Evolutionary conservation across 2,888 invertebrate genomes (phyloP).

Genomic region (Thumatha senex): DNA sequence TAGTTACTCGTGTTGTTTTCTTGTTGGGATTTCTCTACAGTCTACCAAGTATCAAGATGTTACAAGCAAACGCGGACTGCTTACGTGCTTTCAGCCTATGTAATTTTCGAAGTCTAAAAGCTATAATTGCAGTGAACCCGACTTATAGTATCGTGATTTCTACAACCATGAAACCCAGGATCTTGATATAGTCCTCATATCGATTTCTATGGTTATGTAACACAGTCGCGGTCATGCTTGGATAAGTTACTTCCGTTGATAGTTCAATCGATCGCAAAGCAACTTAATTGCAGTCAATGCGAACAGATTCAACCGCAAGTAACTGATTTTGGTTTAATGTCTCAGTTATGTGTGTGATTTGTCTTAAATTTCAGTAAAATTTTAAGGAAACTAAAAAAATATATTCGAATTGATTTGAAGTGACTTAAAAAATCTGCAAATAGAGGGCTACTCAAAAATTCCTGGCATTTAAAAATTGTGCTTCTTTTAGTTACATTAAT

Average conservation of each 20-base stretch:
- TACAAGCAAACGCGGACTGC: slow-evolving; percentile 8
- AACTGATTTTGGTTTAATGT: not conserved
- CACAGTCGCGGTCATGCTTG: not conserved
- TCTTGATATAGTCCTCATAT: slow-evolving; percentile 3
- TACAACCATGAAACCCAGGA: slow-evolving; percentile 1
- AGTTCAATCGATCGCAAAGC: not conserved
- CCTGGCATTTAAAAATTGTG: too few relatives aligned
- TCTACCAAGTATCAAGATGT: slow-evolving; percentile 15
- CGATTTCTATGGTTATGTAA: slow-evolving; percentile 1
- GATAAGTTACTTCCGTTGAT: slow-evolving; percentile 3
- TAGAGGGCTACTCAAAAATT: too few relatives aligned
- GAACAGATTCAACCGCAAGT: not conserved
- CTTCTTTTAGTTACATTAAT: too few relatives aligned
- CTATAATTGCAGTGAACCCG: not conserved
- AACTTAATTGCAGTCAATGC: not conserved
- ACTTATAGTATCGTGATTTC: not conserved
- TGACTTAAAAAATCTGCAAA: too few relatives aligned
- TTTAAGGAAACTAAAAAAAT: too few relatives aligned
- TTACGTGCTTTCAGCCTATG: slow-evolving; percentile 1
- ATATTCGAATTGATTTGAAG: too few relatives aligned
- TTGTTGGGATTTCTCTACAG: slow-evolving; percentile 41
- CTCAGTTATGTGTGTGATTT: not conserved
- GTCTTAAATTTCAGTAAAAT: too few relatives aligned
- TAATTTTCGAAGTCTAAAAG: slow-evolving; percentile 1
- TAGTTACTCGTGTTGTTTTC: slow-evolving; percentile 56